Evolutionary conservation across 2,888 invertebrate genomes (phyloP).

Genomic region (Clusia tigrina): DNA sequence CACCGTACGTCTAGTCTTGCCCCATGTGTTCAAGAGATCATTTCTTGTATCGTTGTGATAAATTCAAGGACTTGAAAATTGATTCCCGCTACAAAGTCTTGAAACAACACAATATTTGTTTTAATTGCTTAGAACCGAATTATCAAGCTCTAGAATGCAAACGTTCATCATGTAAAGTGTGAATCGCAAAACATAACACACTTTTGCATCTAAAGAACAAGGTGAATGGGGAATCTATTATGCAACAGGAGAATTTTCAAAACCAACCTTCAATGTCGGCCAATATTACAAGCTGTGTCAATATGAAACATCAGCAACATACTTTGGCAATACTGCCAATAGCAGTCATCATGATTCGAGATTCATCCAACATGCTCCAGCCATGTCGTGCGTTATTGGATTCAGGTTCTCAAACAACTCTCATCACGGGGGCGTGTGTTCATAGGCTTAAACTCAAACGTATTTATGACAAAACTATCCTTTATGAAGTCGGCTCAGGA

Average conservation of each 20-base stretch:
- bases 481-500: constrained; percentile 26
- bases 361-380: constrained; percentile 15
- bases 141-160: constrained; percentile 19
- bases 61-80: constrained; percentile 15
- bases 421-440: constrained; percentile 26
- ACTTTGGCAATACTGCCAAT: constrained; percentile 21
- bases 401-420: constrained; percentile 26
- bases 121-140: constrained; percentile 24
- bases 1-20: constrained; percentile 17
- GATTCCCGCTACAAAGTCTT: constrained; percentile 1
- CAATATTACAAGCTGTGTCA: constrained; percentile 10
- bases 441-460: constrained; percentile 27
- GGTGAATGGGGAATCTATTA: too few relatives aligned
- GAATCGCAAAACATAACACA: constrained; percentile 27
- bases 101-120: constrained; percentile 22
- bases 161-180: constrained; percentile 21
- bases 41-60: constrained; percentile 21
- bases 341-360: constrained; percentile 19
- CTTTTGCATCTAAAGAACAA: constrained; percentile 21
- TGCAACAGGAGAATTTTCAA: too few relatives aligned
- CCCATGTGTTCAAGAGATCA: constrained; percentile 19
- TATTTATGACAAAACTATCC: constrained; percentile 21
- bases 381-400: constrained; percentile 30
- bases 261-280: too few relatives aligned
- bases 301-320: constrained; percentile 8